Evolutionary conservation across 2,113 vertebrate genomes (phyloP), one percentile per base, ranked within the genome.

Genomic region (Cygnus buccinator): DNA sequence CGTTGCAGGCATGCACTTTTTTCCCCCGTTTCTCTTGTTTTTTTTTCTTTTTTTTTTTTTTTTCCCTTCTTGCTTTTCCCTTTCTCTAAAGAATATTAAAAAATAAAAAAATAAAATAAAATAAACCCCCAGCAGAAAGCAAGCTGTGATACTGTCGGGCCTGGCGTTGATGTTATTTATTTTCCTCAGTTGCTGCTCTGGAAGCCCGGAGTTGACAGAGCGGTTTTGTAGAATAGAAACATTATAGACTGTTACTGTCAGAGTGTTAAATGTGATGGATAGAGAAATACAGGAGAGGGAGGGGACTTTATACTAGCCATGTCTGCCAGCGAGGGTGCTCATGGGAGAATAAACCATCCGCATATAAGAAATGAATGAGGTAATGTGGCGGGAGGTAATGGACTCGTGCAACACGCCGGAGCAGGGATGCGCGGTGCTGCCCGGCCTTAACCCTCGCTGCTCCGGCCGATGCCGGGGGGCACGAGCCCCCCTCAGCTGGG

Each of bases 161-260:
- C 98, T 97, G 97, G 98, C 97, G 95, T 98, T 98, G 98, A 98
- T 98, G 98, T 99, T 99, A 99, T 99, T 99, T 99, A 99, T 99
- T 99, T 99, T 99, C 99, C 98, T 99, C 99, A 99, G 98, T 98
- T 98, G 98, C 98, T 98, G 98, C 99, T 98, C 99, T 98, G 98
- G 98, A 99, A 98, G 99, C 99, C 98, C 75, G 87, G 98, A 99
- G 98, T 99, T 99, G 99, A 99, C 99, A 99, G 99, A 99, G 99
- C 99, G 99, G 99, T 99, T 99, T 99, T 99, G 99, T 99, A 99
- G 99, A 99, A 99, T 99, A 99, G 99, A 99, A 99, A 99, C 99
- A 99, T 99, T 99, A 99, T 99, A 99, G 99, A 99, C 99, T 99
- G 99, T 99, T 99, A 99, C 99, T 99, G 99, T 99, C 99, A 99